These are phyloP conservation scores for Protosalanx chinensis DNA, from an alignment of 2,797 vertebrate genomes.

Conservation along the genomic window DNA sequence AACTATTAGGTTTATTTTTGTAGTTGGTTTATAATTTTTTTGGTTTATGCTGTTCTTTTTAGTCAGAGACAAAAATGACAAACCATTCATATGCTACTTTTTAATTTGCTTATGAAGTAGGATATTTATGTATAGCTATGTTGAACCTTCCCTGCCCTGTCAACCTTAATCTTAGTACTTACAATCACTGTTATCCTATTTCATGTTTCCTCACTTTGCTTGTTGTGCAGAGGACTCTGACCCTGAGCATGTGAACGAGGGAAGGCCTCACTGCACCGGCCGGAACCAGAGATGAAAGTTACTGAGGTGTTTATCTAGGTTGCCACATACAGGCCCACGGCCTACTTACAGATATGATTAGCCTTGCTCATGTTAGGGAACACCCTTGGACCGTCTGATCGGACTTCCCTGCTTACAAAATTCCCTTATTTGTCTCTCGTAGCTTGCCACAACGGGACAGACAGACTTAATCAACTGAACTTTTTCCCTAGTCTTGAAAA, in stretches of 20 bases:
- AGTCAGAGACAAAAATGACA: background rate
- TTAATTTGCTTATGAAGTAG: background rate
- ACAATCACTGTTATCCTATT: conserved; percentile 27
- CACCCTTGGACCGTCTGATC: conserved; percentile 61
- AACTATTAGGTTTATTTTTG: background rate
- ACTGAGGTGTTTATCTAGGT: conserved; percentile 41
- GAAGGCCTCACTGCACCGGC: conserved; percentile 14
- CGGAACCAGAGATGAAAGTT: conserved; percentile 41
- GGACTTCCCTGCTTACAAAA: conserved; percentile 56
- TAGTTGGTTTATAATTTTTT: background rate
- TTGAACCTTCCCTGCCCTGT: background rate
- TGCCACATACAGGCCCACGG: conserved; percentile 63
- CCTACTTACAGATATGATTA: conserved; percentile 73
- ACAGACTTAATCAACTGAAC: conserved; percentile 30
- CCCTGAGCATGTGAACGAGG: conserved; percentile 46
- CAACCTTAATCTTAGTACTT: background rate
- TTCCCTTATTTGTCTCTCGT: conserved; percentile 46
- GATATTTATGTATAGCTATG: too few species aligned
- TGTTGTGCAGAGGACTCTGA: conserved; percentile 51
- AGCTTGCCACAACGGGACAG: conserved; percentile 29
- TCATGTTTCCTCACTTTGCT: background rate
- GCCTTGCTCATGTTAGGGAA: conserved; percentile 63
- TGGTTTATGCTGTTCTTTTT: background rate
- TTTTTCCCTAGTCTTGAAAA: conserved; percentile 19
- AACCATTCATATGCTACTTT: background rate